Percentiles rank a stretch among this genome's conserved stretches.
Conservation (phyloP, 2,113 vertebrate species). For the Acrocephalus arundinaceus region DNA sequence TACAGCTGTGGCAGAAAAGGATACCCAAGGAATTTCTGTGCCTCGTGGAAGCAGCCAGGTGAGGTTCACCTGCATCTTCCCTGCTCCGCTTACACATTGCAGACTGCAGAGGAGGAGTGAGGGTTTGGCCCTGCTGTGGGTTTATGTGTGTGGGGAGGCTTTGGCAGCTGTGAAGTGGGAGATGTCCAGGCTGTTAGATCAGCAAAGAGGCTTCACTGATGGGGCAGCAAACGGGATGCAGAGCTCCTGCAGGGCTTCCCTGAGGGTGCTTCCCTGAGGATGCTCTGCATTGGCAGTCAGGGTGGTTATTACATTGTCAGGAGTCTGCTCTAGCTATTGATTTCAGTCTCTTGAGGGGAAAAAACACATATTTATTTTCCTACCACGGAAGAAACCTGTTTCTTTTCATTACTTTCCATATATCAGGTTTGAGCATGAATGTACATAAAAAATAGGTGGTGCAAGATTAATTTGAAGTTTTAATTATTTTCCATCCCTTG, state of each 20-base stretch:
- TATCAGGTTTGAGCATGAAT: conserved; percentile 22
- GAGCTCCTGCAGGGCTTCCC: not conserved
- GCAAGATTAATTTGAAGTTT: conserved; percentile 56
- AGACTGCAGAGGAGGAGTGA: not conserved
- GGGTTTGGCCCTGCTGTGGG: not conserved
- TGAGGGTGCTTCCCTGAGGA: not conserved
- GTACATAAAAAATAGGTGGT: conserved; percentile 55
- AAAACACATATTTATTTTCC: not conserved
- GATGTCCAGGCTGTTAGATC: not conserved
- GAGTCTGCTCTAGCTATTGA: conserved; percentile 20
- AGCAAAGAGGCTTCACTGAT: not conserved
- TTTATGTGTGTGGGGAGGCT: not conserved
- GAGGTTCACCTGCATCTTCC: not conserved
- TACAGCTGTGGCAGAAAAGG: not conserved
- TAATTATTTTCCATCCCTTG: conserved; percentile 74
- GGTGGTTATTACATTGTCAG: not conserved
- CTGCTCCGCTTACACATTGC: not conserved
- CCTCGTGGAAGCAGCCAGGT: not conserved
- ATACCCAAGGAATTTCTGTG: not conserved
- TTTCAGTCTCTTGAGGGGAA: not conserved
- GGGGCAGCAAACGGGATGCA: not conserved
- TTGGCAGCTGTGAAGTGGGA: not conserved
- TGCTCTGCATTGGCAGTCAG: not conserved
- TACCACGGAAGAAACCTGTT: conserved; percentile 20
- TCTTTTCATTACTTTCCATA: conserved; percentile 45